A percentile compares a stretch with the other conserved stretches of the same genome.
Conservation (phyloP, 2,888 invertebrate species). For the Zaprionus bogoriensis region DNA sequence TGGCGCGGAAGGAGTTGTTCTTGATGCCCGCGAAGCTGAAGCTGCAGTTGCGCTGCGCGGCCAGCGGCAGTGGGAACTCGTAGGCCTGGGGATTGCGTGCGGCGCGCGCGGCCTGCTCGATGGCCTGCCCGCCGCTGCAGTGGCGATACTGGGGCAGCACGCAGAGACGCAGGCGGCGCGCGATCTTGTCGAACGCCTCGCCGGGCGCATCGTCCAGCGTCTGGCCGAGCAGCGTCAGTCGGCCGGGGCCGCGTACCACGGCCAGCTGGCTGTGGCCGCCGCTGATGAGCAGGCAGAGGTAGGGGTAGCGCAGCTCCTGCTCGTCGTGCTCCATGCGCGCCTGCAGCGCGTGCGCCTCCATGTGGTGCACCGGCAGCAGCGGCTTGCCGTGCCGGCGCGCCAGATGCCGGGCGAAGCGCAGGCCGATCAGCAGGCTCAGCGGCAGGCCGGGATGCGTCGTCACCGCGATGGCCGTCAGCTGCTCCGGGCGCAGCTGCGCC, state of each 20-base stretch:
- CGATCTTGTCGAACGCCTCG: conserved; percentile 96
- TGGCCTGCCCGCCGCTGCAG: conserved; percentile 92
- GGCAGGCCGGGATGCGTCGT: conserved; percentile 92
- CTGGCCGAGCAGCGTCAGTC: conserved; percentile 91
- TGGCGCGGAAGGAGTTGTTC: conserved; percentile 85
- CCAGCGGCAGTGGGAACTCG: conserved; percentile 87
- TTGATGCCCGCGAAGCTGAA: conserved; percentile 95
- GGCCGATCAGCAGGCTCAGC: conserved; percentile 90
- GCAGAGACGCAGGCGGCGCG: conserved; percentile 91
- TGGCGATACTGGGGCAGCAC: conserved; percentile 87
- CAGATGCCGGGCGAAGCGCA: conserved; percentile 91
- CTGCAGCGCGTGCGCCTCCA: conserved; percentile 98
- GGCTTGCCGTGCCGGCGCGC: conserved; percentile 88
- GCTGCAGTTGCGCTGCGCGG: conserved; percentile 89
- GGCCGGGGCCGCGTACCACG: conserved; percentile 88
- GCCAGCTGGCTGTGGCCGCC: conserved; percentile 95
- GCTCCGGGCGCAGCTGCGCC: conserved; percentile 85
- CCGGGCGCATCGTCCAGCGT: conserved; percentile 94
- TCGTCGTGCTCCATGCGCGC: conserved; percentile 86
- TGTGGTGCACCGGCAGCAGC: conserved; percentile 98
- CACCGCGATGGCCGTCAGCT: conserved; percentile 93
- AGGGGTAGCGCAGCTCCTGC: conserved; percentile 90
- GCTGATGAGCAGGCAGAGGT: conserved; percentile 93
- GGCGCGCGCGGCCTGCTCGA: conserved; percentile 90
- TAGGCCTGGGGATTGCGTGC: conserved; percentile 87